phyloP scores from a whole-genome alignment of 2,113 vertebrate genomes.

The Oreotrochilus melanogaster region DNA sequence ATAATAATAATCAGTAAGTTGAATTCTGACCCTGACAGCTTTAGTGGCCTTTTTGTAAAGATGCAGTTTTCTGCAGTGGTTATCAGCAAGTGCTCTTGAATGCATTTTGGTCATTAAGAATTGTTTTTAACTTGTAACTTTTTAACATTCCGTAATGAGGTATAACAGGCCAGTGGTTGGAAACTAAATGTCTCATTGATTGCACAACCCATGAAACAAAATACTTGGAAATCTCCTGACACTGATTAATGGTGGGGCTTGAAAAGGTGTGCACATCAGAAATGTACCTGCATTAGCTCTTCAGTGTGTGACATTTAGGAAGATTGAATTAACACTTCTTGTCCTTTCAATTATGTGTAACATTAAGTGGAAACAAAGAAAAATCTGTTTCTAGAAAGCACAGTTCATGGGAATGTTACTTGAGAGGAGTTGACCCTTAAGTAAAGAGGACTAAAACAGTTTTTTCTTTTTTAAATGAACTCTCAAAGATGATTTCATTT shows the following conservation, averaged over 20 bases:
- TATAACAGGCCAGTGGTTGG: not conserved
- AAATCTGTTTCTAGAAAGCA: slow-evolving; percentile 52
- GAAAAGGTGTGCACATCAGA: slow-evolving; percentile 16
- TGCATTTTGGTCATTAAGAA: slow-evolving; percentile 54
- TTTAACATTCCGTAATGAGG: slow-evolving; percentile 6
- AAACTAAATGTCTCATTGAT: slow-evolving; percentile 48
- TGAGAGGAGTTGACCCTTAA: slow-evolving; percentile 23
- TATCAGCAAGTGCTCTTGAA: slow-evolving; percentile 30
- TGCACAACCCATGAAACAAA: not conserved
- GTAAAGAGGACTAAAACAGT: not conserved
- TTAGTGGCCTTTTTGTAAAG: not conserved
- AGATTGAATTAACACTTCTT: slow-evolving; percentile 59
- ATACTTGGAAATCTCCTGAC: slow-evolving; percentile 54
- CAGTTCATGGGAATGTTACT: not conserved
- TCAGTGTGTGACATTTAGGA: slow-evolving; percentile 20
- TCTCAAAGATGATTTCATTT: not conserved
- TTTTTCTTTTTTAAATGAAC: not conserved
- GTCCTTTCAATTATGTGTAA: slow-evolving; percentile 45
- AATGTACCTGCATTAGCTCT: not conserved
- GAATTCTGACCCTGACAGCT: not conserved
- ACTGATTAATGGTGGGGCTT: slow-evolving; percentile 22
- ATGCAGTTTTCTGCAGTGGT: not conserved
- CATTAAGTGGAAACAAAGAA: slow-evolving; percentile 43
- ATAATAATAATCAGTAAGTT: not conserved
- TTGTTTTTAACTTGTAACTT: slow-evolving; percentile 5